A percentile compares a stretch with the other conserved stretches of the same genome.
These are phyloP conservation scores for Lagria hirta DNA, from an alignment of 2,888 invertebrate genomes.

Conservation along the genomic window DNA sequence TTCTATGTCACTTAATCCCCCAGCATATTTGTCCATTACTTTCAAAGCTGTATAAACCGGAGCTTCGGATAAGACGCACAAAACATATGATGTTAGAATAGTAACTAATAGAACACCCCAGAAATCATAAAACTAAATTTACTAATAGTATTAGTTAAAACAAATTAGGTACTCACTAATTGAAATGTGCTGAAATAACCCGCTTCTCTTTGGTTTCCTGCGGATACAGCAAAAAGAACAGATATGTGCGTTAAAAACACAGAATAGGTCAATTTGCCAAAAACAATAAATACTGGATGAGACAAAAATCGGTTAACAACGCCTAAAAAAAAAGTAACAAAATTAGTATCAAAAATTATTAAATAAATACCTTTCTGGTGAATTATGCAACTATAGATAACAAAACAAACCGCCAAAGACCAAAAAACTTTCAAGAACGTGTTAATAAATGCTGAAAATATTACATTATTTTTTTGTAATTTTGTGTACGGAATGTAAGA, in stretches of 20 bases:
- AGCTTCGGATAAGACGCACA: conserved; percentile 2
- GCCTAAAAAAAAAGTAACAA: conserved; percentile 3
- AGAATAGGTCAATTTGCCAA: conserved; percentile 7
- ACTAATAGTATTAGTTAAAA: not conserved
- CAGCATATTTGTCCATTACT: conserved; percentile 4
- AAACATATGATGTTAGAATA: not conserved
- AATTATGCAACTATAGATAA: conserved; percentile 10
- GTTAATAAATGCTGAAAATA: conserved; percentile 8
- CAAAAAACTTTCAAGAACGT: conserved; percentile 4
- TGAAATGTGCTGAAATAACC: conserved; percentile 6
- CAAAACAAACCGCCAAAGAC: conserved; percentile 10
- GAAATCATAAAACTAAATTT: conserved; percentile 8
- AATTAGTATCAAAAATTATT: no score
- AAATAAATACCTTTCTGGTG: no score
- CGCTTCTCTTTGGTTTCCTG: conserved; percentile 1
- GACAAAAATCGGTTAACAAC: conserved; percentile 9
- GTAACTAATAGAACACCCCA: not conserved
- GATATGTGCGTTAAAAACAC: conserved; percentile 4
- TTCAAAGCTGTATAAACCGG: conserved; percentile 1
- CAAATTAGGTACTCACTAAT: conserved; percentile 4
- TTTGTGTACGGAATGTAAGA: no score
- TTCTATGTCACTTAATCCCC: no score
- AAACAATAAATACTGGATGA: conserved; percentile 7
- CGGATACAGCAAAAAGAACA: not conserved
- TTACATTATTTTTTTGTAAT: no score